Conservation (phyloP, 2,797 vertebrate species). For the Cygnus olor region DNA sequence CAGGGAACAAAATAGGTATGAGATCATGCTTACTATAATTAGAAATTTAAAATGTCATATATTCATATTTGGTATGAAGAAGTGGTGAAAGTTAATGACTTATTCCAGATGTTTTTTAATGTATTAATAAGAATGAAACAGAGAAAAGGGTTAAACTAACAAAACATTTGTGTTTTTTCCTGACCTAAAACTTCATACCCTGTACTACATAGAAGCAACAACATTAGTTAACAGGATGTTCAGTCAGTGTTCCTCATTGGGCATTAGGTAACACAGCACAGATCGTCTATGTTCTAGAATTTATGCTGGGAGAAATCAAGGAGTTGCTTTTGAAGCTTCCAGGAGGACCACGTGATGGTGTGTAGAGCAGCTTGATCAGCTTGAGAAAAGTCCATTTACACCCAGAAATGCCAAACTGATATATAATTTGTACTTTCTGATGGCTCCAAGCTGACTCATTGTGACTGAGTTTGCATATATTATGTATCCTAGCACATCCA, state of each 20-base stretch:
- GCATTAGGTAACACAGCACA: neutral
- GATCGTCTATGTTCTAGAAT: neutral
- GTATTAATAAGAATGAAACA: neutral
- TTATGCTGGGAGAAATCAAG: neutral
- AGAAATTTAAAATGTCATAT: neutral
- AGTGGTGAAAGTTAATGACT: neutral
- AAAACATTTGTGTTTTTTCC: neutral
- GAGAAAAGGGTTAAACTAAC: neutral
- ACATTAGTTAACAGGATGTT: neutral
- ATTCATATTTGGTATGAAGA: neutral
- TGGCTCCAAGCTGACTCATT: neutral
- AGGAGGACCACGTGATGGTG: neutral
- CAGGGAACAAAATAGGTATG: conserved; percentile 95
- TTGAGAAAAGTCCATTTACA: neutral
- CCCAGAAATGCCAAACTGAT: neutral
- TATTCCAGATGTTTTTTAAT: neutral
- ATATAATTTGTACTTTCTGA: neutral
- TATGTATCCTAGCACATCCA: neutral
- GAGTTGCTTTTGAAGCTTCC: neutral
- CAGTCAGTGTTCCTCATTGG: neutral
- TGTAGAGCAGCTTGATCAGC: neutral
- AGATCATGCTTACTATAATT: neutral
- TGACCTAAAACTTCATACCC: neutral
- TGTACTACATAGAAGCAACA: neutral
- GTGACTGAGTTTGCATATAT: neutral